These are phyloP conservation scores for Eolophus roseicapilla DNA, from an alignment of 2,113 vertebrate species.

Conservation along the genomic window DNA sequence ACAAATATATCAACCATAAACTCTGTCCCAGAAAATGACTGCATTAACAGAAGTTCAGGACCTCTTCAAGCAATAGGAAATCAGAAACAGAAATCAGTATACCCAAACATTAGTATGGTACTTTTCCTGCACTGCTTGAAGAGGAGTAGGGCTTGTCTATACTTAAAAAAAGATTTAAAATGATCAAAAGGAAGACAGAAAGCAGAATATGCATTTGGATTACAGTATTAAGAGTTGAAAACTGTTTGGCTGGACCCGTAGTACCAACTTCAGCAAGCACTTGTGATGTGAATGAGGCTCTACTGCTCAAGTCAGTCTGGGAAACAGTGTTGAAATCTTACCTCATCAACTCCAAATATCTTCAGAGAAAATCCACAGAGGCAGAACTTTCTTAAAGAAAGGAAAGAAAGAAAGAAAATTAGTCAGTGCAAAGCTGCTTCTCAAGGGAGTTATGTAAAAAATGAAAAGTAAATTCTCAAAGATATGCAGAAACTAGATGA, in stretches of 20 bases:
- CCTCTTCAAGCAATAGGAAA: not conserved
- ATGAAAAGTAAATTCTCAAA: not conserved
- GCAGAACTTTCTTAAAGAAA: not conserved
- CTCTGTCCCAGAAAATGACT: not conserved
- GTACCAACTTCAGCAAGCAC: not conserved
- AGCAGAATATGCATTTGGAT: not conserved
- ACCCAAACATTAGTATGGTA: not conserved
- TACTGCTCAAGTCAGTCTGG: not conserved
- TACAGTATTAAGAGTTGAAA: not conserved
- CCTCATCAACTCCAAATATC: not conserved
- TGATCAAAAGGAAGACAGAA: not conserved
- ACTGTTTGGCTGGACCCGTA: not conserved
- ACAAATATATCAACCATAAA: not conserved
- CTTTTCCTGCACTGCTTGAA: not conserved
- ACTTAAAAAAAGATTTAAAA: not conserved
- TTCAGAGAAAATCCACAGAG: constrained; percentile 19
- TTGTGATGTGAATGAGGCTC: not conserved
- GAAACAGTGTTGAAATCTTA: not conserved
- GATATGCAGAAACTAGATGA: not conserved
- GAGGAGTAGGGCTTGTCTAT: not conserved
- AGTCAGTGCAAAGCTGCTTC: not conserved
- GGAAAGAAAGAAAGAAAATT: not conserved
- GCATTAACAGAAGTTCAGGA: not conserved
- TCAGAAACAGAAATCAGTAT: not conserved
- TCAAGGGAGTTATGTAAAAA: not conserved